phyloP scores from a whole-genome alignment of 2,113 vertebrate species.

The Tychaedon coryphoeus region DNA sequence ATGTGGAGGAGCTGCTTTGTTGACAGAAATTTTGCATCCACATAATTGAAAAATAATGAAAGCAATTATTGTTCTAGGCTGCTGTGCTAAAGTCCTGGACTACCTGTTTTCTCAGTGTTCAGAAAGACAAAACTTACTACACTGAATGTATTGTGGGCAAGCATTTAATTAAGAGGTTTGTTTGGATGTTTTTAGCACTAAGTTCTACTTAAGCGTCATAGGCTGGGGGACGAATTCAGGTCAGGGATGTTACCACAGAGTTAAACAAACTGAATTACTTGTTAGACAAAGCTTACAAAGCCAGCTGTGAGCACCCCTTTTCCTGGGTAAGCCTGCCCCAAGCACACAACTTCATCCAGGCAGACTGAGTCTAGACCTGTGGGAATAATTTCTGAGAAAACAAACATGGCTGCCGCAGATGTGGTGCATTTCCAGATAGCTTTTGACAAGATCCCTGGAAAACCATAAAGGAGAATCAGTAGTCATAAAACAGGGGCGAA shows the following conservation, averaged over 20 bases:
- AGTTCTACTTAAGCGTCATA: neutral
- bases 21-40: too few relatives aligned
- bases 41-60: neutral
- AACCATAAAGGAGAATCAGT: constrained; percentile 15
- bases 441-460: constrained; percentile 31
- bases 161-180: neutral
- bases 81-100: neutral
- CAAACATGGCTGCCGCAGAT: neutral
- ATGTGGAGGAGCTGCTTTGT: neutral
- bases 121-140: neutral
- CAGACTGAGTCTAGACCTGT: neutral
- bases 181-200: neutral
- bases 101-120: neutral
- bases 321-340: neutral
- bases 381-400: neutral
- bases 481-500: constrained; percentile 12
- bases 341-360: neutral
- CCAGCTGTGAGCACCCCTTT: neutral
- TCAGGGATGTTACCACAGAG: neutral
- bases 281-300: neutral
- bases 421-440: neutral
- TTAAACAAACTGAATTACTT: neutral
- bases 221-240: neutral
- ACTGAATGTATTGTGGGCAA: neutral
- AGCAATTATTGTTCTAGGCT: neutral